Percentiles rank a stretch among this genome's conserved stretches.
phyloP scores from a whole-genome alignment of 2,113 vertebrate genomes.

The Noctilio leporinus region DNA sequence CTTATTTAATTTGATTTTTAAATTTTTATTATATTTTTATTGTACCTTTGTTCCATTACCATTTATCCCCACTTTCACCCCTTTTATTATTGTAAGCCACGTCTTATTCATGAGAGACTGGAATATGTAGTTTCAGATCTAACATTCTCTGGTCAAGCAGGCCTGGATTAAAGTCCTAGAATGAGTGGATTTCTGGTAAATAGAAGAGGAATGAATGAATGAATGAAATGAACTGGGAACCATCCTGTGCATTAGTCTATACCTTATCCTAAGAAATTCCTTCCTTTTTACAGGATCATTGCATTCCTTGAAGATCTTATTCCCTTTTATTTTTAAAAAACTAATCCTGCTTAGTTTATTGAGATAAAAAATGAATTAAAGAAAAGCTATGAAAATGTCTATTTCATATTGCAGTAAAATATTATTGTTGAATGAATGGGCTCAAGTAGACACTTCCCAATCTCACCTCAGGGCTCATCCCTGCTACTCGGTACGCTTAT shows the following conservation, averaged over 20 bases:
- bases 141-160: not conserved
- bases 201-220: not conserved
- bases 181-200: not conserved
- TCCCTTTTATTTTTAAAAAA: not conserved
- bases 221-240: not conserved
- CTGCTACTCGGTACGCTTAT: not conserved
- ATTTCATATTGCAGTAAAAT: not conserved
- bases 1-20: too few species aligned
- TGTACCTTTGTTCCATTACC: too few species aligned
- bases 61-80: too few species aligned
- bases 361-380: not conserved
- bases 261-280: not conserved
- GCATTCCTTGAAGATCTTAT: not conserved
- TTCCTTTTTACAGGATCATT: not conserved
- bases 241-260: not conserved
- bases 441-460: not conserved
- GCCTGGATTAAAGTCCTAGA: not conserved
- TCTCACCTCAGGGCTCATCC: not conserved
- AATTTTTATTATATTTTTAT: too few species aligned
- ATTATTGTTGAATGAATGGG: not conserved
- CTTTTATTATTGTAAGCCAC: not conserved
- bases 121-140: not conserved
- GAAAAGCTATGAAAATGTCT: not conserved
- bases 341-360: not conserved
- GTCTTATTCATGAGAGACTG: constrained; percentile 1